phyloP scores from a whole-genome alignment of 2,113 vertebrate species.

The Brachirus orientalis region DNA sequence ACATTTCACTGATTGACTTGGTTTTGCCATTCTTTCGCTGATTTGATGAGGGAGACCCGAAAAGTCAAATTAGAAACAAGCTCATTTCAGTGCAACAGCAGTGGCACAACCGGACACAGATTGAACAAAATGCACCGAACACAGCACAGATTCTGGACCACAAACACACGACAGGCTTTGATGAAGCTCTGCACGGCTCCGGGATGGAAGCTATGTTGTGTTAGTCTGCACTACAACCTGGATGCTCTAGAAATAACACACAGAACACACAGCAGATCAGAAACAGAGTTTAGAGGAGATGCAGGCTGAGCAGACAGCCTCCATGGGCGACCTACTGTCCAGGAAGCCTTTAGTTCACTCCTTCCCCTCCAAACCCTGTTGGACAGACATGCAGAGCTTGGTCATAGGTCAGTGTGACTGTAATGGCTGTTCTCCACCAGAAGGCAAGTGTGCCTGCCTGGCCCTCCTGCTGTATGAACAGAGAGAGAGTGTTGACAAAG shows the following conservation, averaged over 20 bases:
- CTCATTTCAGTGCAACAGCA: slow-evolving; percentile 62
- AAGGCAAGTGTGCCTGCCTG: slow-evolving; percentile 56
- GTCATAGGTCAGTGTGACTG: slow-evolving; percentile 74
- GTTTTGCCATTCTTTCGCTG: slow-evolving; percentile 31
- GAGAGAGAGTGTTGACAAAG: slow-evolving; percentile 60
- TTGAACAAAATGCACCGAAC: slow-evolving; percentile 63
- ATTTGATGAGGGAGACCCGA: slow-evolving; percentile 44
- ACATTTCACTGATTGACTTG: slow-evolving; percentile 44
- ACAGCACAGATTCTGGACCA: slow-evolving; percentile 56
- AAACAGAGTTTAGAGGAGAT: slow-evolving; percentile 82
- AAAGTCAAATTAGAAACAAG: slow-evolving; percentile 54
- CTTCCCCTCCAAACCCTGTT: slow-evolving; percentile 80
- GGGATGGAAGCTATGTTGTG: slow-evolving; percentile 67
- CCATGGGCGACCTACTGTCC: slow-evolving; percentile 53
- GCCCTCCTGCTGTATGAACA: slow-evolving; percentile 67
- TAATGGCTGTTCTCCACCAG: slow-evolving; percentile 63
- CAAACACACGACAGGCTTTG: slow-evolving; percentile 56
- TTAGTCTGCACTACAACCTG: slow-evolving; percentile 70
- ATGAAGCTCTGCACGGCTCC: slow-evolving; percentile 68
- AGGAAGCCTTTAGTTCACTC: slow-evolving; percentile 56
- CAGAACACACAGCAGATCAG: slow-evolving; percentile 54
- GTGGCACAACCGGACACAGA: slow-evolving; percentile 74
- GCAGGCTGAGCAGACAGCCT: slow-evolving; percentile 64
- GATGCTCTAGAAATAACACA: slow-evolving; percentile 68
- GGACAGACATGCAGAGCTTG: slow-evolving; percentile 75